phyloP scores from a whole-genome alignment of 35 echinoderm and acorn worm species.

The Ptychodera flava region DNA sequence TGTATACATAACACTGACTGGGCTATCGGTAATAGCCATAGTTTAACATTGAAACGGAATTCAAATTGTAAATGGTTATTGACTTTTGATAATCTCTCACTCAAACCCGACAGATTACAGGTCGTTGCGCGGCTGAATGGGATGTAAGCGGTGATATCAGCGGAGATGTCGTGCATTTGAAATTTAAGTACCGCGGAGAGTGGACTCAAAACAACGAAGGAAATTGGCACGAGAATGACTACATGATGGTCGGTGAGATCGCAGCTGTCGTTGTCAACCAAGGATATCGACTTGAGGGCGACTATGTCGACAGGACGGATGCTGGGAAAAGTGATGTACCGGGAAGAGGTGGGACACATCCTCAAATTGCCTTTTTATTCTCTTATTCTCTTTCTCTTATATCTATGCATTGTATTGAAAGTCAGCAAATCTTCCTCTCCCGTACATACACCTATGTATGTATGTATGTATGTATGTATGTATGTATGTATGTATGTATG shows the following conservation, averaged over 20 bases:
- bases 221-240: neutral
- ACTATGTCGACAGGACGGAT: neutral
- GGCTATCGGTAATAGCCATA: no score
- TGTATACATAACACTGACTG: no score
- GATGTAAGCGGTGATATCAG: neutral
- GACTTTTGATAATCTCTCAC: no score
- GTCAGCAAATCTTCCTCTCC: no score
- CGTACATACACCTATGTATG: no score
- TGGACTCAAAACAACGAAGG: neutral
- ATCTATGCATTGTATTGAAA: no score
- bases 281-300: neutral
- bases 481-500: no score
- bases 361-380: neutral
- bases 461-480: no score
- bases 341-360: neutral
- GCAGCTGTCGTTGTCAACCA: neutral
- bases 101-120: neutral
- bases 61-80: no score
- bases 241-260: neutral
- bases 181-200: neutral
- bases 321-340: neutral
- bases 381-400: no score
- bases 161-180: neutral
- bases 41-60: no score
- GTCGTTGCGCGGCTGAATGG: neutral